Conservation (phyloP, 2,888 invertebrate species). For the Caprella mutica region DNA sequence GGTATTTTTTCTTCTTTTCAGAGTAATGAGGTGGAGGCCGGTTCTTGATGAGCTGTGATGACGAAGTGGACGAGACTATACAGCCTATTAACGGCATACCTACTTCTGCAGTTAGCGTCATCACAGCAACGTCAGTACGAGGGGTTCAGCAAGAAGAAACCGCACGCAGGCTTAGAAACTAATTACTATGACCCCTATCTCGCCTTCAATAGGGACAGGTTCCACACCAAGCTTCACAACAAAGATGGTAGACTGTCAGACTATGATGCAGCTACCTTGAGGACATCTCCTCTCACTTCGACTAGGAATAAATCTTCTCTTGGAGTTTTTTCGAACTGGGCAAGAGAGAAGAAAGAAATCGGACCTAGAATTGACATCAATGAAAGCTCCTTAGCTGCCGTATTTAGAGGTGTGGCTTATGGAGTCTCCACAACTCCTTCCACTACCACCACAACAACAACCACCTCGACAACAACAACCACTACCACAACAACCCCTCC, state of each 20-base stretch:
- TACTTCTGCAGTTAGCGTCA: too few relatives aligned
- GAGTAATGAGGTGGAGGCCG: constrained; percentile 9
- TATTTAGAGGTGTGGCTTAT: constrained; percentile 30
- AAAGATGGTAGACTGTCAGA: not conserved
- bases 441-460: constrained; percentile 11
- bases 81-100: too few relatives aligned
- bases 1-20: constrained; percentile 2
- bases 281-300: constrained; percentile 28
- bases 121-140: not conserved
- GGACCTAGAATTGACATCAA: constrained; percentile 16
- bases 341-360: constrained; percentile 5
- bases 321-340: constrained; percentile 18
- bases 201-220: too few relatives aligned
- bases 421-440: constrained; percentile 21
- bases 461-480: constrained; percentile 12
- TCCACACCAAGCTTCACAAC: too few relatives aligned
- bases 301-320: constrained; percentile 11
- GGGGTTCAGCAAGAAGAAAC: not conserved
- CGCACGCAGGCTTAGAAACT: too few relatives aligned
- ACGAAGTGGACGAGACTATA: too few relatives aligned
- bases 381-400: constrained; percentile 29
- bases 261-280: not conserved
- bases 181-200: too few relatives aligned
- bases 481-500: constrained; percentile 3
- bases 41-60: too few relatives aligned